Base-by-base conservation (phyloP, 2,888 invertebrate species). In the Andrena hattorfiana region DNA sequence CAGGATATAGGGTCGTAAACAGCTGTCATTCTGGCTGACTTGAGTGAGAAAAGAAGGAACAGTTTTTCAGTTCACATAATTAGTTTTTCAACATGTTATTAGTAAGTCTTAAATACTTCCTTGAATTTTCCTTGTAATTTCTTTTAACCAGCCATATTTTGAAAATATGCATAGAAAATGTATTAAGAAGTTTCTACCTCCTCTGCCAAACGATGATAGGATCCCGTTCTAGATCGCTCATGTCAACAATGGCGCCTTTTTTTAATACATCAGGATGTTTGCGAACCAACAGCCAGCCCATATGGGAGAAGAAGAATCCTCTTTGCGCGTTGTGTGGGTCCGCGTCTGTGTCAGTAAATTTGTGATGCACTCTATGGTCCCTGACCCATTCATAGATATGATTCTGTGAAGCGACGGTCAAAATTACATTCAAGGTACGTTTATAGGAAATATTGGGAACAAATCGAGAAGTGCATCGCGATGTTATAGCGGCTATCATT, bases 271-370 rank as follows among this genome's bases (percentile, higher is more conserved):
- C 98, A 56, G 97, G 97, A 93, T 99, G 99, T 93, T 99, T 99
- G 84, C 96, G 96, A 68, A 97, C 94, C 95, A 98, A 95, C 86
- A 99, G 94, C 99, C 99, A 99, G 26, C 99, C 99, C 93, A 99
- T 97, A 94, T 99, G 99, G 0, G 98, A 97, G 94, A 99, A 99
- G 95, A 99, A 99, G 95, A 99, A 98, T 0, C 99, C 99, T 81
- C 98, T 95, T 49, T 95, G 95, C 0, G 97, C 96, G 92, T 98
- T 98, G 93, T 98, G 98, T 0, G 98, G 98, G 94, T 98, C 98
- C 0, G 98, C 98, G 91, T 98, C 96, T 0, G 98, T 98, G 90
- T 97, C 97, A 28, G 97, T 97, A 94, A 97, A 98, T 94, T 98
- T 98, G 94, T 98, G 98, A 94, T 98, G 98, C 4, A 97, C 98